phyloP scores from a whole-genome alignment of 2,797 vertebrate species.

The Anabacerthia variegaticeps region DNA sequence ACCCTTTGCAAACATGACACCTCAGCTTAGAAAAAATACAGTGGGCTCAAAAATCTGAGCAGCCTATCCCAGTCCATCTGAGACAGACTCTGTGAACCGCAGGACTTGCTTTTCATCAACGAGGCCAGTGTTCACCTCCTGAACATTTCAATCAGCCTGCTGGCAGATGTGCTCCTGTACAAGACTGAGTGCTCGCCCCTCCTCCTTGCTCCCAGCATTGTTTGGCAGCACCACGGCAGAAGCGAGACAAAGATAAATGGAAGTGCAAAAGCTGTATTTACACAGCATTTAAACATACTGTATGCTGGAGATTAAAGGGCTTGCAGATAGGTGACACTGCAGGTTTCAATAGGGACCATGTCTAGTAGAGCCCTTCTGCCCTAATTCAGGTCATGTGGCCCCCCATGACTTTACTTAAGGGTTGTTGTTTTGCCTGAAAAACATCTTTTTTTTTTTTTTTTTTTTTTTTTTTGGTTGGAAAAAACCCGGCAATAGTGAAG shows the following conservation, averaged over 20 bases:
- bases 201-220: background rate
- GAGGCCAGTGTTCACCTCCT: slow-evolving; percentile 1
- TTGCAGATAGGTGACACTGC: background rate
- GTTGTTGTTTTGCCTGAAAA: background rate
- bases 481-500: background rate
- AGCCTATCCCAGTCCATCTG: fast-evolving
- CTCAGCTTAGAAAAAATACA: background rate
- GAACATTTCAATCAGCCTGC: background rate
- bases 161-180: background rate
- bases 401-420: background rate
- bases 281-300: slow-evolving; percentile 39
- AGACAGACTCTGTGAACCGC: background rate
- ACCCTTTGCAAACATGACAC: background rate
- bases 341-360: background rate
- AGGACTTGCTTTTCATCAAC: background rate
- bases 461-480: background rate
- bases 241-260: slow-evolving; percentile 26
- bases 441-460: no score
- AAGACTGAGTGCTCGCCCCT: background rate
- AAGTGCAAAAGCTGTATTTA: slow-evolving; percentile 9
- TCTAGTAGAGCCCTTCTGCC: background rate
- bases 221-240: background rate
- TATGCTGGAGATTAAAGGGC: background rate
- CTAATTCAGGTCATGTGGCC: background rate
- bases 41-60: background rate